These are phyloP conservation scores for Leptothorax acervorum DNA, from an alignment of 2,888 invertebrate genomes.

Conservation along the genomic window DNA sequence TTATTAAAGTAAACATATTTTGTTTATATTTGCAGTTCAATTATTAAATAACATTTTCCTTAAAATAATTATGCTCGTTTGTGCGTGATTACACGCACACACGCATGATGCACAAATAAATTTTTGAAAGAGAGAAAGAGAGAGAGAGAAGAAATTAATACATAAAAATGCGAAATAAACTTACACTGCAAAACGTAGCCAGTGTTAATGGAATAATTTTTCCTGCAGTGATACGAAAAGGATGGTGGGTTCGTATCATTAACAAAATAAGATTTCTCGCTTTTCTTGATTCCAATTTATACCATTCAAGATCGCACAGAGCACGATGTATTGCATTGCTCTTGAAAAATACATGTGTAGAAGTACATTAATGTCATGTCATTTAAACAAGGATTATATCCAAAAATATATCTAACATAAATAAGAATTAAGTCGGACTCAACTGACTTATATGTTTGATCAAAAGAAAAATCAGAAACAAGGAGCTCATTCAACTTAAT, in stretches of 20 bases:
- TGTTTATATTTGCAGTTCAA: neutral
- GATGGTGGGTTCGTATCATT: neutral
- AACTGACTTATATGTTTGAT: too few relatives aligned
- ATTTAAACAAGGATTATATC: too few relatives aligned
- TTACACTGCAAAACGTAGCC: slow-evolving; percentile 63
- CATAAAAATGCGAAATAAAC: neutral
- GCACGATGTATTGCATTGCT: neutral
- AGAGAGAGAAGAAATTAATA: neutral
- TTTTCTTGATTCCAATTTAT: neutral
- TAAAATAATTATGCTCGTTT: neutral
- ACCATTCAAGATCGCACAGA: neutral
- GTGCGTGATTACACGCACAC: too few relatives aligned
- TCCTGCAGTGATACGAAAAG: slow-evolving; percentile 63
- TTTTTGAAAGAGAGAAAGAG: too few relatives aligned
- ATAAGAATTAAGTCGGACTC: too few relatives aligned
- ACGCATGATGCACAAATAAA: too few relatives aligned
- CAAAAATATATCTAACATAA: too few relatives aligned
- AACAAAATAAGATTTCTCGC: slow-evolving; percentile 3
- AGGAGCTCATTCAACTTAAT: too few relatives aligned
- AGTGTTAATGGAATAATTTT: slow-evolving; percentile 63
- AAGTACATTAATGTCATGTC: neutral
- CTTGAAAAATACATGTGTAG: neutral
- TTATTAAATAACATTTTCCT: neutral
- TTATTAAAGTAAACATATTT: too few relatives aligned
- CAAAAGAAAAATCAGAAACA: too few relatives aligned